phyloP scores from a whole-genome alignment of 2,888 invertebrate species.

The Masnerella sp. region DNA sequence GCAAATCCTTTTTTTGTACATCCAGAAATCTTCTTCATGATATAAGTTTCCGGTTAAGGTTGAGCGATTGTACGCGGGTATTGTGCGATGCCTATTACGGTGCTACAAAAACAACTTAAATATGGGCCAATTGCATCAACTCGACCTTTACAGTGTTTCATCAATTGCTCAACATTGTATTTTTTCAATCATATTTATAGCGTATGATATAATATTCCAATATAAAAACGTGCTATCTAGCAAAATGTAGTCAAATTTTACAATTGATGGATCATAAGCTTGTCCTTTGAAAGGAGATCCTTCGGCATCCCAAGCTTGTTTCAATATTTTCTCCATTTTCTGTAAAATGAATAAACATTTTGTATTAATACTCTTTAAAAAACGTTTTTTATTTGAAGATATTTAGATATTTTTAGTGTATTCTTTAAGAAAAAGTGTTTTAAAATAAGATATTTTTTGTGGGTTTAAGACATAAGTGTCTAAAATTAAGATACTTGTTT shows the following conservation, averaged over 20 bases:
- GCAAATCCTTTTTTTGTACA: neutral
- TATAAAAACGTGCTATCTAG: no score
- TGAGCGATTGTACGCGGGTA: no score
- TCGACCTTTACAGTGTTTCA: neutral
- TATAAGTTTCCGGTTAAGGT: neutral
- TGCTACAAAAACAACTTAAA: neutral
- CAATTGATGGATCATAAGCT: slow-evolving; percentile 86
- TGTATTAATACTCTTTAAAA: no score
- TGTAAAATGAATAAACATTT: slow-evolving; percentile 61
- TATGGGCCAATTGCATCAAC: neutral
- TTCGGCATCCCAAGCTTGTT: slow-evolving; percentile 90
- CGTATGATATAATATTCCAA: no score
- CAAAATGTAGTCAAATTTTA: slow-evolving; percentile 7
- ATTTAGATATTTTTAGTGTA: no score
- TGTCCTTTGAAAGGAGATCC: slow-evolving; percentile 93
- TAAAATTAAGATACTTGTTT: no score
- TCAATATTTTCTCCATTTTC: slow-evolving; percentile 83
- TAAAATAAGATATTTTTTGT: no score
- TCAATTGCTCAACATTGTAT: no score
- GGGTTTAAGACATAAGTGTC: no score
- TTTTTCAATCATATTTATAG: no score
- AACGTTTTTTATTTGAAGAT: no score
- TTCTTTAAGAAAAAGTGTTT: no score
- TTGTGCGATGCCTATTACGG: neutral
- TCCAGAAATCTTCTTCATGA: neutral